Evolutionary conservation across 2,888 invertebrate species (phyloP), one percentile per base, ranked within the genome.

Genomic region (Drosophila kanekoi): DNA sequence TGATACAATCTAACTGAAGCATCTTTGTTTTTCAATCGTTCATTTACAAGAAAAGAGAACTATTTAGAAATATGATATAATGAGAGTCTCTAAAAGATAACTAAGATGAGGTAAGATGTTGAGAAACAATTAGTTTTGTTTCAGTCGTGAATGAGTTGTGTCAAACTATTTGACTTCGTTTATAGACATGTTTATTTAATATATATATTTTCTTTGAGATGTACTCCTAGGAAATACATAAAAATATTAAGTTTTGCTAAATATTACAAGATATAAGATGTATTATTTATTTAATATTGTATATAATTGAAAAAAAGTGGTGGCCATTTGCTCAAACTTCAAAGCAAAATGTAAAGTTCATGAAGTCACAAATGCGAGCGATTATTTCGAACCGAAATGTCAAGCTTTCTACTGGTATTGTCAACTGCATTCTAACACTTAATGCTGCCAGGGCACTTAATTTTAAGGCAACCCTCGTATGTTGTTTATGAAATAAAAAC

Each of bases 401-500:
- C 23, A 5, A 5, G 23, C 23, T 23, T 23, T 23, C 8, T 1
- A 6, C 6, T 23, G 8, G 23, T 23, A 23, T 23, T 23, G 5
- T 23, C 23, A 23, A 28, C 8, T 23, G 23, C 8, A 23, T 23
- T 23, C 23, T 23, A 23, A 6, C 8, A 23, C 23, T 8, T 1
- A 23, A 23, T 28, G 28, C 28, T 28, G 28, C 28, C 8, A 28
- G 28, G 28, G 28, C 28, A 28, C 28, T 8, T 28, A 8, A 28
- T 28, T 28, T 16, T 13, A 3, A 35, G 1, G 14, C 54, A 13
- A 5, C 35, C 54, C 35, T 54, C 54, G 35, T 4, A 8, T n/a
- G 10, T 28, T 11, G n/a, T 18, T 47, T 9, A 38, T 67, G 14
- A 8, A 49, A 41, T 32, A 37, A 41, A 48, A 40, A 38, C 38